Evolutionary conservation across 2,797 vertebrate species (phyloP), one percentile per base, ranked within the genome.

Genomic region (Lepilemur septentrionalis): DNA sequence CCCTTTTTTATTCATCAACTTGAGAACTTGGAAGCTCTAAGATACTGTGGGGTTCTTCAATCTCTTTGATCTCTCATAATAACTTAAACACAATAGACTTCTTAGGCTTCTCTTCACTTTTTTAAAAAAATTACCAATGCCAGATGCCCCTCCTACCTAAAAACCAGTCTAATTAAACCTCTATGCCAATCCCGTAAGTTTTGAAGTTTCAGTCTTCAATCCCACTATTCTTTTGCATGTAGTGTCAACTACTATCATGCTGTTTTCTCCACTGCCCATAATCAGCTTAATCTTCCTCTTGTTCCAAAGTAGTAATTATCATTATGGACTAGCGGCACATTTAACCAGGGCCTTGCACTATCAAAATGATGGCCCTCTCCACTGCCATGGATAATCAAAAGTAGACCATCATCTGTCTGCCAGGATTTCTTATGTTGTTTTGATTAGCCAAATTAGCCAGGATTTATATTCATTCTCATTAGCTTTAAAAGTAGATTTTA

Each of bases 91-190:
- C 41, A 92, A 93, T 17, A 83, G 61, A 79, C 25, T 63, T 87
- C 78, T 63, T 57, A 94, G 89, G 59, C 46, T 50, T 95, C 50
- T 89, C 75, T 41, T 89, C 48, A 69, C 18, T 78, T 78, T 23
- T 35, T 30, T 2, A 81, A 81, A 41, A 79, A 41, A 57, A 22
- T 11, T 28, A 6, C 35, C 78, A 84, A 23, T 55, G 63, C 93
- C 89, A 94, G 69, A 96, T 65, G 63, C 78, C 85, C 82, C 81
- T 96, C 75, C 59, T 90, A 94, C 35, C 78, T 32, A 85, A 69
- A 95, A 65, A 93, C 32, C 65, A 89, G 85, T 63, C 80, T 70
- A 96, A 87, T 86, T 94, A 94, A 78, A 83, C 96, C 93, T 96
- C 92, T 84, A 35, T 81, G 88, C 76, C 85, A 52, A 81, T 50